Conservation (phyloP, 2,888 invertebrate species). For the Barypeithes pellucidus region DNA sequence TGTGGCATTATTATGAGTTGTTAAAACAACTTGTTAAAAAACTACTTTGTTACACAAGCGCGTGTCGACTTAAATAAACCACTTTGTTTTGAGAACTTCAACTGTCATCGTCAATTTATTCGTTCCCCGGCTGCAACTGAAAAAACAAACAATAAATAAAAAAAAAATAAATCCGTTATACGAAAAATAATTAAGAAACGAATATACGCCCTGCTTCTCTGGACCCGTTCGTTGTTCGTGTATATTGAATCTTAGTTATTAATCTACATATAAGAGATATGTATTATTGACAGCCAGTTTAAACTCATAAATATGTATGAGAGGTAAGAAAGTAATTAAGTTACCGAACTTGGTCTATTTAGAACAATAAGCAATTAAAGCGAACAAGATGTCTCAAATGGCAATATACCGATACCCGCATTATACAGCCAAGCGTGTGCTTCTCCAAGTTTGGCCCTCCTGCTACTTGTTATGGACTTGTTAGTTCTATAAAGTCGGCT, state of each 20-base stretch:
- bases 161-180: slow-evolving; percentile 36
- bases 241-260: slow-evolving; percentile 38
- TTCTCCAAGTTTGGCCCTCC: slow-evolving; percentile 59
- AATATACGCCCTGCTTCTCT: slow-evolving; percentile 19
- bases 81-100: slow-evolving; percentile 37
- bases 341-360: slow-evolving; percentile 57
- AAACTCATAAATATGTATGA: slow-evolving; percentile 65
- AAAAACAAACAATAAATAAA: slow-evolving; percentile 27
- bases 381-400: slow-evolving; percentile 67
- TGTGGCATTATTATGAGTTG: slow-evolving; percentile 40
- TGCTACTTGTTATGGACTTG: slow-evolving; percentile 48
- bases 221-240: background rate
- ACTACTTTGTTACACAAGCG: slow-evolving; percentile 46
- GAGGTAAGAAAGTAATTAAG: slow-evolving; percentile 61
- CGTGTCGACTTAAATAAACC: slow-evolving; percentile 34
- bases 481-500: slow-evolving; percentile 55
- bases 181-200: slow-evolving; percentile 32
- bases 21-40: slow-evolving; percentile 46
- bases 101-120: slow-evolving; percentile 39
- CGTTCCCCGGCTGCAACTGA: slow-evolving; percentile 30
- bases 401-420: slow-evolving; percentile 39
- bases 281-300: slow-evolving; percentile 33
- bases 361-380: slow-evolving; percentile 69
- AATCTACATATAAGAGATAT: slow-evolving; percentile 29
- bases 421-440: slow-evolving; percentile 45